These are phyloP conservation scores for Meliscaeva auricollis DNA, from an alignment of 2,888 invertebrate genomes.

Conservation along the genomic window DNA sequence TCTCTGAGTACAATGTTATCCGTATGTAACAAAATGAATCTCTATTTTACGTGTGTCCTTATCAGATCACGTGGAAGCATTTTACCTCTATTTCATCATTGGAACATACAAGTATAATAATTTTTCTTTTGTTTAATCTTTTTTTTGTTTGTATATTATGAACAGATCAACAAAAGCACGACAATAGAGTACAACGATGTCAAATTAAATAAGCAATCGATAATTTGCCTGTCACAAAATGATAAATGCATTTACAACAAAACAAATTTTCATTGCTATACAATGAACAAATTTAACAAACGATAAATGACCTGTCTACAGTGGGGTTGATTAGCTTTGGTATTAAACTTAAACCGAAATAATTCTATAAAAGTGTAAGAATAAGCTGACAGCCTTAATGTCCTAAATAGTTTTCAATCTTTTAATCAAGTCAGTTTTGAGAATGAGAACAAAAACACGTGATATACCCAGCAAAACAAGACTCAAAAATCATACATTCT, in stretches of 20 bases:
- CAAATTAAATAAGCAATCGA: constrained; percentile 38
- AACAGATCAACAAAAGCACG: constrained; percentile 6
- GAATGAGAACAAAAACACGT: too few species aligned
- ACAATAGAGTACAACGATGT: constrained; percentile 15
- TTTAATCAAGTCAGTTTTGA: too few species aligned
- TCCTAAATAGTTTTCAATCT: too few species aligned
- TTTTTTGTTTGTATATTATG: neutral
- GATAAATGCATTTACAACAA: constrained; percentile 47
- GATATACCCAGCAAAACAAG: too few species aligned
- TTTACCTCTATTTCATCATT: neutral
- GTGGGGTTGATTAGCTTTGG: neutral
- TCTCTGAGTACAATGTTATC: too few species aligned
- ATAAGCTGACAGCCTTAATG: too few species aligned
- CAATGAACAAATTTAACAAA: neutral
- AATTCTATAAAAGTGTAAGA: too few species aligned
- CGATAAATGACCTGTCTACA: neutral
- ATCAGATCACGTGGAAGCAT: constrained; percentile 15
- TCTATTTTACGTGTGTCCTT: constrained; percentile 27
- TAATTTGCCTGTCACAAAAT: constrained; percentile 63
- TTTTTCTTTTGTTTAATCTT: too few species aligned
- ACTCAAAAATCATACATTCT: neutral
- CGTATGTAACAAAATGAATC: constrained; percentile 8
- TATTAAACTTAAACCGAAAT: neutral
- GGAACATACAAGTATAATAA: neutral
- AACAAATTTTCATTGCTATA: constrained; percentile 29